Percentiles rank a stretch among this genome's conserved stretches.
These are phyloP conservation scores for Bombus picipes DNA, from an alignment of 1,140 invertebrate genomes.

Conservation along the genomic window DNA sequence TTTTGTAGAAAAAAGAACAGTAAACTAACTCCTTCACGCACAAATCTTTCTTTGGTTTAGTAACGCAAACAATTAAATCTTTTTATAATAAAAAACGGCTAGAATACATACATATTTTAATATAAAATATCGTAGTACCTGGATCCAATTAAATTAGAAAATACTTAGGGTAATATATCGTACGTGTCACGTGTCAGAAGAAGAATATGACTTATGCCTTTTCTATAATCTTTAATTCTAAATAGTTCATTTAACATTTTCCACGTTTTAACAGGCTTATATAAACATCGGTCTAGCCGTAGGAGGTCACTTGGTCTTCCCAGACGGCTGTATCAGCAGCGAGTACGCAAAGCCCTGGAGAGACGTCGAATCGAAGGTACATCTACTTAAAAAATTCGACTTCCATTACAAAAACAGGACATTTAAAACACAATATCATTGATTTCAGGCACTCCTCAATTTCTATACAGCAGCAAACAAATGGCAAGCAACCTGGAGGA, in stretches of 20 bases:
- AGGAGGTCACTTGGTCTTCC: conserved; percentile 88
- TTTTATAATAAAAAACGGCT: background rate
- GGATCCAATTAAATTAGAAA: too few species aligned
- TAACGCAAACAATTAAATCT: background rate
- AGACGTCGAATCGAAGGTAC: conserved; percentile 82
- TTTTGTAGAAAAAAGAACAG: too few species aligned
- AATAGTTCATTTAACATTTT: background rate
- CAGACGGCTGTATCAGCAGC: conserved; percentile 81
- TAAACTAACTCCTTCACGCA: too few species aligned
- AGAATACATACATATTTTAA: background rate
- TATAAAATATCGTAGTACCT: too few species aligned
- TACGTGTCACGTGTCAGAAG: too few species aligned
- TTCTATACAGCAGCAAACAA: conserved; percentile 81
- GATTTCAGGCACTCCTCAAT: conserved; percentile 79
- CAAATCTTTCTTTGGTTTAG: too few species aligned
- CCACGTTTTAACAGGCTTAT: conserved; percentile 86
- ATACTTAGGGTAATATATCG: too few species aligned
- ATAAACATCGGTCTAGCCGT: conserved; percentile 88
- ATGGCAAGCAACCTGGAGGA: conserved; percentile 86
- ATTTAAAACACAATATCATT: conserved; percentile 14
- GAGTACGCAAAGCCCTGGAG: conserved; percentile 87
- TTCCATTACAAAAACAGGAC: background rate
- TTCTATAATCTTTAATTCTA: background rate
- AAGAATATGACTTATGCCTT: background rate
- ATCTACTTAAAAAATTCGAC: background rate